Evolutionary conservation across 1,140 invertebrate species (phyloP).

Genomic region (Plectrocnemia conspersa): DNA sequence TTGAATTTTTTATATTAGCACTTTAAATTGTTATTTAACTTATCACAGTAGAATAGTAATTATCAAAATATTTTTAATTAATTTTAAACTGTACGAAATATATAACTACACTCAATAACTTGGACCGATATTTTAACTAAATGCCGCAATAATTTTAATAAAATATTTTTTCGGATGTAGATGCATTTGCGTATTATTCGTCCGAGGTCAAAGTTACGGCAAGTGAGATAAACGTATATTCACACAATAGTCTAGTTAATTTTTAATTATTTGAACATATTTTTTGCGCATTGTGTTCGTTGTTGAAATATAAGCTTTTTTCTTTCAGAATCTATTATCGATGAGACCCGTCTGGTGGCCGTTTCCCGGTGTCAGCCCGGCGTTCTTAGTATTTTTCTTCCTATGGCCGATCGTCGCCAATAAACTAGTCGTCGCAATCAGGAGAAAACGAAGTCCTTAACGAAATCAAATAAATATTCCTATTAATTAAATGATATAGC

Average conservation of each 20-base stretch:
- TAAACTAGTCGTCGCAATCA: conserved; percentile 18
- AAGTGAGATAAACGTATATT: no score
- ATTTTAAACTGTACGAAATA: not conserved
- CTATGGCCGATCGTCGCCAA: conserved; percentile 32
- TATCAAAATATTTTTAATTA: not conserved
- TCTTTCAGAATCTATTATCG: conserved; percentile 29
- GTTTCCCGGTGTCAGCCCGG: conserved; percentile 24
- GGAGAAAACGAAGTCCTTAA: conserved; percentile 21
- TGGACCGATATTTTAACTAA: not conserved
- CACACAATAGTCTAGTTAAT: not conserved
- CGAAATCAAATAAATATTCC: no score
- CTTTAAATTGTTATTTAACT: not conserved
- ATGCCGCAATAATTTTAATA: not conserved
- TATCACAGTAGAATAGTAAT: not conserved
- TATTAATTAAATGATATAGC: no score
- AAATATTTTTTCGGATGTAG: not conserved
- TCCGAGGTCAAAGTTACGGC: no score
- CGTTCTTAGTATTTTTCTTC: conserved; percentile 19
- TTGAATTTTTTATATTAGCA: not conserved
- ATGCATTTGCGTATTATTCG: no score
- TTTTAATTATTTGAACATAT: not conserved
- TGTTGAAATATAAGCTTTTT: conserved; percentile 6
- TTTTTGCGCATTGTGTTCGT: conserved; percentile 1
- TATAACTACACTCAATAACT: not conserved
- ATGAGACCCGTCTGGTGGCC: conserved; percentile 29